A percentile compares a stretch with the other conserved stretches of the same genome.
Conservation (phyloP, 2,113 vertebrate species). For the Speoplatyrhinus poulsoni region DNA sequence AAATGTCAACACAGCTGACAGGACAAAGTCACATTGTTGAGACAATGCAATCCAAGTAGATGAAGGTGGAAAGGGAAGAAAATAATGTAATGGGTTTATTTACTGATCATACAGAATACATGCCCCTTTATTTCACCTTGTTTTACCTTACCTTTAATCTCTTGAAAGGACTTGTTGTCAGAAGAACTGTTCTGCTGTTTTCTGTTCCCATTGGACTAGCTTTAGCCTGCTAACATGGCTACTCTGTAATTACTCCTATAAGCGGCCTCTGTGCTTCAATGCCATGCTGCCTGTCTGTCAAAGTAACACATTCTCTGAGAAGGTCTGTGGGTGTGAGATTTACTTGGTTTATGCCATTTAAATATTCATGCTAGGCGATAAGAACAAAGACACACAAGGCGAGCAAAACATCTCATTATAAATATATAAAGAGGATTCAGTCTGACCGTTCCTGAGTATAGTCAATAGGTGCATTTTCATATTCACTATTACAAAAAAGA, state of each 20-base stretch:
- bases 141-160: background rate
- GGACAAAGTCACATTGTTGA: conserved; percentile 8
- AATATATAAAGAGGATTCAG: conserved; percentile 66
- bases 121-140: background rate
- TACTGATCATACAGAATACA: background rate
- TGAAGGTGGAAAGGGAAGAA: too few relatives aligned
- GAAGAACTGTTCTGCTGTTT: conserved; percentile 23
- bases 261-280: conserved; percentile 40
- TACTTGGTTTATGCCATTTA: conserved; percentile 59
- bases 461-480: conserved; percentile 37
- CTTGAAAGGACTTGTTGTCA: conserved; percentile 38
- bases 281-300: conserved; percentile 59
- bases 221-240: conserved; percentile 42
- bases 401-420: conserved; percentile 62
- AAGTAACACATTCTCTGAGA: conserved; percentile 50
- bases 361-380: conserved; percentile 65
- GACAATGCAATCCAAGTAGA: conserved; percentile 10
- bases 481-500: conserved; percentile 19
- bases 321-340: conserved; percentile 53
- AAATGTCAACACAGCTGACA: conserved; percentile 31
- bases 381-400: conserved; percentile 55
- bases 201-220: conserved; percentile 32
- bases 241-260: conserved; percentile 66
- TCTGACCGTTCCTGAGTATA: conserved; percentile 35
- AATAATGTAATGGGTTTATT: too few relatives aligned